Evolutionary conservation across 2,113 vertebrate genomes (phyloP), one percentile per base, ranked within the genome.

Genomic region (Pycnonotus jocosus): DNA sequence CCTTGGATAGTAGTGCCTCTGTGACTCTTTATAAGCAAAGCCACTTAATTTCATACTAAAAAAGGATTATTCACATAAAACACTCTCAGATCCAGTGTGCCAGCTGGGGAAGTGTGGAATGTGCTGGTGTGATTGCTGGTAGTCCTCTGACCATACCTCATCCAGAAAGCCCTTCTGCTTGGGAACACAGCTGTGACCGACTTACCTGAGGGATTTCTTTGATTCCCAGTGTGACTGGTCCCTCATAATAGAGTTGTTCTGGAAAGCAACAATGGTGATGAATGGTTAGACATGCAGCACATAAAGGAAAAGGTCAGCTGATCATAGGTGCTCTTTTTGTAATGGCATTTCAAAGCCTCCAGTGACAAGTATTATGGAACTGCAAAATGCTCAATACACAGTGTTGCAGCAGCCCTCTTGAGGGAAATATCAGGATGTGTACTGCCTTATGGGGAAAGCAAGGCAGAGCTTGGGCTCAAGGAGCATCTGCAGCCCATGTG

Each of bases 201-300:
- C 95, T 96, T 98, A 98, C 98, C 95, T 94, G 58, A 9, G 92
- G 96, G 94, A 98, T 92, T 68, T 91, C 80, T 58, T 97, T 42
- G 70, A 90, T 37, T 70, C 40, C 92, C 66, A 96, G 56, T 21
- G 81, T 95, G 74, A 98, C 27, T 56, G 97, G 97, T 31, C 98
- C 98, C 7, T 97, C 93, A 64, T 96, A 98, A 68, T 97, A 95
- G 35, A 98, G 7, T 23, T 92, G 96, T 82, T 98, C 98, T 98
- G 97, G 51, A 98, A 98, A 94, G 73, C 19, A 97, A 5, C 87
- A 56, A 23, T 15, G 31, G 30, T n/a, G 54, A n/a, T 40, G 44
- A 19, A 31, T 73, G 54, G 44, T 96, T 93, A 91, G 76, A 51
- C 35, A 17, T 51, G 45, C 51, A 86, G 76, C 69, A 61, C 10